phyloP scores from a whole-genome alignment of 2,888 invertebrate species.

The Tenthredo amoena region DNA sequence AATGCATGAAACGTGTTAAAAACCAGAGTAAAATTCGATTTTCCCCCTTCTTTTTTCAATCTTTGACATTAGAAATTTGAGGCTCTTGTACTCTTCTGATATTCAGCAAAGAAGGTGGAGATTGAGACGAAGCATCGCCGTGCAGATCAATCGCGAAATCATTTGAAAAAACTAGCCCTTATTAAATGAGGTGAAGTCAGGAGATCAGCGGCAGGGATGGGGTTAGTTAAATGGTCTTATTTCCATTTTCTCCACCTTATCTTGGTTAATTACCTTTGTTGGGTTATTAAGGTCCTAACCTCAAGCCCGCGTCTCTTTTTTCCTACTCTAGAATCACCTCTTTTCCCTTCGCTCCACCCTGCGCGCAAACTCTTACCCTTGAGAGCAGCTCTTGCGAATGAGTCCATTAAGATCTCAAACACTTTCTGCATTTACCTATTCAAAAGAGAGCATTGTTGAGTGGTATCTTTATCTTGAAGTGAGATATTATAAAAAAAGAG shows the following conservation, averaged over 20 bases:
- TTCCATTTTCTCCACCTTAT: slow-evolving; percentile 45
- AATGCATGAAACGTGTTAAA: neutral
- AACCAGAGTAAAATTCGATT: neutral
- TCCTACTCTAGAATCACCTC: slow-evolving; percentile 5
- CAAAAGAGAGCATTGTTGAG: slow-evolving; percentile 19
- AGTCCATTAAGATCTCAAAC: slow-evolving; percentile 50
- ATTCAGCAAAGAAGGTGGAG: neutral
- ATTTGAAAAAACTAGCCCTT: slow-evolving; percentile 33
- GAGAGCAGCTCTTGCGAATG: slow-evolving; percentile 38
- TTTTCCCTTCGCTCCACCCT: neutral
- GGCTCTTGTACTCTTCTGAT: neutral
- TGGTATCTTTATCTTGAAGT: neutral
- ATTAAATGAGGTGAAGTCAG: slow-evolving; percentile 18
- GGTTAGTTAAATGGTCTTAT: slow-evolving; percentile 32
- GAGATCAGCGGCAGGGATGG: neutral
- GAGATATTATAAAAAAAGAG: neutral
- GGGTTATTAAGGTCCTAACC: slow-evolving; percentile 45
- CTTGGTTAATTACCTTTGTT: slow-evolving; percentile 53
- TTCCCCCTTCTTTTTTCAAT: neutral
- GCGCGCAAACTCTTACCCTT: slow-evolving; percentile 15
- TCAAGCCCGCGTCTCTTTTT: slow-evolving; percentile 11
- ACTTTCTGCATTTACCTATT: slow-evolving; percentile 39
- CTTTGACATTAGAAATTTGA: neutral
- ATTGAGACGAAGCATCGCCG: neutral
- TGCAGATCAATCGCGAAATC: slow-evolving; percentile 2